Base-by-base conservation (phyloP, 2,113 vertebrate species). In the Rhinogobius similis region DNA sequence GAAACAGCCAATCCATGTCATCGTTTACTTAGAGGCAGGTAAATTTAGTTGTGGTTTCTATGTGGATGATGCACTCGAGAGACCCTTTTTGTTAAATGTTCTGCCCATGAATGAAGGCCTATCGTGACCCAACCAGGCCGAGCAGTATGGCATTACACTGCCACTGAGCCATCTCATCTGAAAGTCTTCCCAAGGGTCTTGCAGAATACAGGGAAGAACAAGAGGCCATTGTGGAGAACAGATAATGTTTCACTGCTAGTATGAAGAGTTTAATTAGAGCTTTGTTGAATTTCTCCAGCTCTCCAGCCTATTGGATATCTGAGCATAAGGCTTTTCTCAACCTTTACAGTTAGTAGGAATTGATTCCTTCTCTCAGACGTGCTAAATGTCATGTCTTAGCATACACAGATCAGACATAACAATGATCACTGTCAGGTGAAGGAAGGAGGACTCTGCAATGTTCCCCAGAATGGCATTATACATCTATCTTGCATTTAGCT, bases 221-320 rank as follows among this genome's bases (percentile, higher is more conserved):
- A 72, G 75, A 10, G 58, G 48, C 48, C 44, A 75, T 75, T 78
- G 20, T 62, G 52, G 65, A 72, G 48, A 79, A 82, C 71, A 81
- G 83, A 84, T 83, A 75, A 65, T 68, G 81, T 86, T 88, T 67
- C 79, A 79, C 72, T 52, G 36, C 63, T 11, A 79, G 71, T 68
- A 24, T 18, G 55, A 82, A 32, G 76, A 58, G 75, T 78, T 79
- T 78, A 75, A 81, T 76, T 75, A 24, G 62, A 61, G 43, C 44
- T 0, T 3, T 38, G 41, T 50, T 73, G 61, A 68, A 27, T 66
- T 66, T 78, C 44, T 73, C 75, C 81, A 73, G 82, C 73, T 72
- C 26, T 66, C 7, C 27, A 53, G 44, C 48, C 29, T 84, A 44
- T 76, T 36, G 24, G 50, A 38, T 63, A 4, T 66, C 68, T 62